Evolutionary conservation across 2,797 vertebrate species (phyloP).

Genomic region (Scolopax rusticola): DNA sequence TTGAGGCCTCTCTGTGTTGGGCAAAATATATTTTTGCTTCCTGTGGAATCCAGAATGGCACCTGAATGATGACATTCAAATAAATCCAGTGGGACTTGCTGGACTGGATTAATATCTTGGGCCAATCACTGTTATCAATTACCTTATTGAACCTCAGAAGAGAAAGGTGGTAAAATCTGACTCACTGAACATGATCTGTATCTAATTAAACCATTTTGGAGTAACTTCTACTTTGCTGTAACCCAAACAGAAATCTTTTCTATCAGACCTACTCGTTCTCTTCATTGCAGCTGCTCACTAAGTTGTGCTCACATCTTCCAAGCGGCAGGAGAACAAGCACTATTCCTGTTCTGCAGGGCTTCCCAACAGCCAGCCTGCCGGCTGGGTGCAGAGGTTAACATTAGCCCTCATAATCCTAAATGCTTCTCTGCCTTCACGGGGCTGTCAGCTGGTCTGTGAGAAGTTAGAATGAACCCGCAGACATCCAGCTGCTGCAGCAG

Average conservation of each 20-base stretch:
- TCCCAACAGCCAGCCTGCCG: background rate
- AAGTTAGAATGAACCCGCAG: background rate
- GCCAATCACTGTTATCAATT: background rate
- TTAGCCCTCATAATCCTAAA: constrained; percentile 8
- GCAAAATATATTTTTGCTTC: background rate
- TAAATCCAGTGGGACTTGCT: background rate
- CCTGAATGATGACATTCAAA: background rate
- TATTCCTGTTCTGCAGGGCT: background rate
- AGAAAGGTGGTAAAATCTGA: background rate
- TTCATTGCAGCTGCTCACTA: background rate
- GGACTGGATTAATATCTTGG: background rate
- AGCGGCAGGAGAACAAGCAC: background rate
- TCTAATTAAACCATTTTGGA: background rate
- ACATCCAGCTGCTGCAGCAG: background rate
- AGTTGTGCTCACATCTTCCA: background rate
- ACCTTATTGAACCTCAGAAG: background rate
- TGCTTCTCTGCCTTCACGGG: background rate
- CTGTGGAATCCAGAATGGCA: background rate
- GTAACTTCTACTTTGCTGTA: background rate
- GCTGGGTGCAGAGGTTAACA: background rate
- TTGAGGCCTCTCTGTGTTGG: background rate
- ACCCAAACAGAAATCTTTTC: background rate
- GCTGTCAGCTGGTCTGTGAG: background rate
- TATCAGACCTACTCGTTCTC: background rate
- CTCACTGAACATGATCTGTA: background rate